These are phyloP conservation scores for Leptinotarsa tumamoca DNA, from an alignment of 2,888 invertebrate genomes.

Conservation along the genomic window DNA sequence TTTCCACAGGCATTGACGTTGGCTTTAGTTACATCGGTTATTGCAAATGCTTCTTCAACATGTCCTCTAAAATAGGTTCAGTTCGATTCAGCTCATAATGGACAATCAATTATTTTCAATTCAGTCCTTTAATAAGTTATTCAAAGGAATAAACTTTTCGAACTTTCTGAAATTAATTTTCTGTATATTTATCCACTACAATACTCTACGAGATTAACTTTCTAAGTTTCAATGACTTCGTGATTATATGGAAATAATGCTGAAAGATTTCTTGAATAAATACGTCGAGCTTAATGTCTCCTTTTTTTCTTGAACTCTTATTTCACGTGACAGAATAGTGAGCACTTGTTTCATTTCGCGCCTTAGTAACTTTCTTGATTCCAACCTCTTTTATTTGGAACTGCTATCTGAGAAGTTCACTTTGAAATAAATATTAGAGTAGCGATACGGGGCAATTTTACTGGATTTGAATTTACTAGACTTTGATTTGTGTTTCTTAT, in stretches of 20 bases:
- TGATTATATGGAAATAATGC: constrained; percentile 20
- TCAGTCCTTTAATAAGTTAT: no score
- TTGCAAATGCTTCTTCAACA: no score
- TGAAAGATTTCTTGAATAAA: constrained; percentile 19
- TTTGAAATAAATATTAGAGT: background rate
- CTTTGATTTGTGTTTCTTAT: no score
- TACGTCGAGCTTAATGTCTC: background rate
- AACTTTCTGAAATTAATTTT: no score
- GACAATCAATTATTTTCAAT: no score
- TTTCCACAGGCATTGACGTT: no score
- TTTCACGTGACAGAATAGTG: constrained; percentile 2
- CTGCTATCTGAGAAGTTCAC: background rate
- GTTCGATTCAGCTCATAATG: no score
- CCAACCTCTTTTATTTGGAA: background rate
- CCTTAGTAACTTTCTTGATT: background rate
- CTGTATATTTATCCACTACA: background rate
- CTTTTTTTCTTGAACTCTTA: background rate
- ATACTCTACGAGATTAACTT: background rate
- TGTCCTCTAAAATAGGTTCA: no score
- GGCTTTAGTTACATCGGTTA: no score
- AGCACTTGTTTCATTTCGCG: background rate
- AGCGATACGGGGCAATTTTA: background rate
- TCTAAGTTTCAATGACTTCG: constrained; percentile 7
- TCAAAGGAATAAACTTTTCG: no score
- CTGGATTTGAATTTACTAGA: no score